phyloP scores from a whole-genome alignment of 2,113 vertebrate genomes.

The Macheiramphus alcinus region DNA sequence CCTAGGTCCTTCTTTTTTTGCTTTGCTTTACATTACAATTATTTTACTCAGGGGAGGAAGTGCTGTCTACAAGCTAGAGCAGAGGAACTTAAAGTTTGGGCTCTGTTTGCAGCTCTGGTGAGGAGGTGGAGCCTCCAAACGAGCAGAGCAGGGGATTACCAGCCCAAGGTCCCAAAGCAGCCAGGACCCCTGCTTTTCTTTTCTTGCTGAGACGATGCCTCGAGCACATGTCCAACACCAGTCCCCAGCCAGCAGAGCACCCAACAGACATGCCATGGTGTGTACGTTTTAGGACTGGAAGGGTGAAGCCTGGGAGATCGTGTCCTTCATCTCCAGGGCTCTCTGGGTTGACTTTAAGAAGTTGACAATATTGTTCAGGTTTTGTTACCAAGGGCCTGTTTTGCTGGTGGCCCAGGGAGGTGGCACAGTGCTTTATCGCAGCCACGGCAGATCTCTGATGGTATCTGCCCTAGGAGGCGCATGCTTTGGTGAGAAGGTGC shows the following conservation, averaged over 20 bases:
- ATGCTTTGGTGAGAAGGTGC: conserved; percentile 62
- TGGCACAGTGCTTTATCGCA: conserved; percentile 5
- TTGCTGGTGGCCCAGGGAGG: conserved; percentile 18
- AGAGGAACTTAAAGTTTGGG: background rate
- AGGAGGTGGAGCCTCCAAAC: background rate
- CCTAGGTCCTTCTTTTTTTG: background rate
- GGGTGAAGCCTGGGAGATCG: background rate
- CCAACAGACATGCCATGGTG: rapidly evolving
- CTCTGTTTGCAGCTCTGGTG: background rate
- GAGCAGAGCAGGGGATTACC: background rate
- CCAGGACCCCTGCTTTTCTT: background rate
- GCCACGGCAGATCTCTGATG: conserved; percentile 43
- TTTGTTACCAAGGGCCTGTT: background rate
- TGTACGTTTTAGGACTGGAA: background rate
- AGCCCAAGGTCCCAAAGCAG: background rate
- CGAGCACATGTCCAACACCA: rapidly evolving
- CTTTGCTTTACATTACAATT: background rate
- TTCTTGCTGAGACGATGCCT: background rate
- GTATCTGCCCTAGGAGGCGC: conserved; percentile 54
- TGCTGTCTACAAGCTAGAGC: background rate
- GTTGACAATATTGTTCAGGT: background rate
- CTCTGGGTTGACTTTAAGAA: background rate
- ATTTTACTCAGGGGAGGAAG: background rate
- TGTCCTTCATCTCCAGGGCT: background rate
- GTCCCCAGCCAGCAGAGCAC: background rate